Conservation (phyloP, 2,113 vertebrate species). For the Callaeas wilsoni region DNA sequence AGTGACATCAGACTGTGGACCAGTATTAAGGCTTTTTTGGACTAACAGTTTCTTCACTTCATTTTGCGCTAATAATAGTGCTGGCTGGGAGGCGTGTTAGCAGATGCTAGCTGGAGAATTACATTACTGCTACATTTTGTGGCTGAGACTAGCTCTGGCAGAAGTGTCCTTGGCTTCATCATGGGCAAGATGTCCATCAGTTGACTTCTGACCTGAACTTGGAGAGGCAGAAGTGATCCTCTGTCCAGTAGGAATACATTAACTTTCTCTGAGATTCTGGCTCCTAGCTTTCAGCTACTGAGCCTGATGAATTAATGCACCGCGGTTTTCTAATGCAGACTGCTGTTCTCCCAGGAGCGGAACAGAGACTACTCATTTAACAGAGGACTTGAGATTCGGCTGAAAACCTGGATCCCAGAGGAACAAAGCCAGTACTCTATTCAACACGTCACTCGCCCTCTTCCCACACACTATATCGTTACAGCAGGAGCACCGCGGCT, state of each 20-base stretch:
- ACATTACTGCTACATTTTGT: neutral
- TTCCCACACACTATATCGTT: neutral
- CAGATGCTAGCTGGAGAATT: neutral
- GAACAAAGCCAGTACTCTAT: slow-evolving; percentile 27
- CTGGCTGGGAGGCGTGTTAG: neutral
- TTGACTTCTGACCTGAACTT: neutral
- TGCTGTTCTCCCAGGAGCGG: neutral
- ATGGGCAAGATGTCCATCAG: neutral
- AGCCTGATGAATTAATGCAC: slow-evolving; percentile 34
- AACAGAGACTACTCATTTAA: slow-evolving; percentile 12
- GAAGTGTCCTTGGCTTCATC: neutral
- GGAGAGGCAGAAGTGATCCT: neutral
- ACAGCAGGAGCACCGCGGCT: neutral
- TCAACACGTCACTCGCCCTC: neutral
- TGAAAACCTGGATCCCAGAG: slow-evolving; percentile 37
- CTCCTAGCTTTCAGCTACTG: neutral
- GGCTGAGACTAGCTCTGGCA: slow-evolving; percentile 10
- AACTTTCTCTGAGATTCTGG: slow-evolving; percentile 22
- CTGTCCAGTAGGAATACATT: neutral
- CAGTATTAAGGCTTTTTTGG: neutral
- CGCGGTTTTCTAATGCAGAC: neutral
- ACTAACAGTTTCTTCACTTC: neutral
- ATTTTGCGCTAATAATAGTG: neutral
- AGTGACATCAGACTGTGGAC: neutral
- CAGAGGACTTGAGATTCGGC: neutral